Percentiles rank a stretch among this genome's conserved stretches.
These are phyloP conservation scores for Rhagoletis pomonella DNA, from an alignment of 1,140 invertebrate species.

Conservation along the genomic window DNA sequence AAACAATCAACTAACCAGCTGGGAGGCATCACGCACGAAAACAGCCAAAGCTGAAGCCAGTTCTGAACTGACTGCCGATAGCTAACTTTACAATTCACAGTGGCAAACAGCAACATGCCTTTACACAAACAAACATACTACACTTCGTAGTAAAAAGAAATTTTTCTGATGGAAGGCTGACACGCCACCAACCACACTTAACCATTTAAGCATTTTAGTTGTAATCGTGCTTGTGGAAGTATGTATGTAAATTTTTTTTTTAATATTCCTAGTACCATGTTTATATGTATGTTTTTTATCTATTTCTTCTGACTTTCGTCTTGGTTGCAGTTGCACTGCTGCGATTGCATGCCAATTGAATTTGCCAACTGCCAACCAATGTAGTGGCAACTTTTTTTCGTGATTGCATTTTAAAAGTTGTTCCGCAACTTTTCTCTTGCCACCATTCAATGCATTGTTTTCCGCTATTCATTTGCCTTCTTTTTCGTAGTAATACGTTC, in stretches of 20 bases:
- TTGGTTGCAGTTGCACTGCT: neutral
- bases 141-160: neutral
- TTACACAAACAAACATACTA: neutral
- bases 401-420: slow-evolving; percentile 1
- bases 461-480: neutral
- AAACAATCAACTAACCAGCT: slow-evolving; percentile 43
- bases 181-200: neutral
- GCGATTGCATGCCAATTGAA: neutral
- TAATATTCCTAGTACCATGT: too few relatives aligned
- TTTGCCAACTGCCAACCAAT: neutral
- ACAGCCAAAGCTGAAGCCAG: neutral
- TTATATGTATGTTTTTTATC: too few relatives aligned
- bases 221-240: neutral
- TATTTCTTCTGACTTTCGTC: neutral
- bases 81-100: neutral
- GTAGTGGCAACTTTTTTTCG: neutral
- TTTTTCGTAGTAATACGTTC: neutral
- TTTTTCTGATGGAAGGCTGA: neutral
- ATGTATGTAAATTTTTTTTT: neutral
- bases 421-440: neutral
- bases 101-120: neutral
- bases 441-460: neutral
- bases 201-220: neutral
- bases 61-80: neutral
- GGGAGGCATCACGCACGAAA: slow-evolving; percentile 17